Conservation (phyloP, 1,140 invertebrate genomes). For the Eubasilissa regina region DNA sequence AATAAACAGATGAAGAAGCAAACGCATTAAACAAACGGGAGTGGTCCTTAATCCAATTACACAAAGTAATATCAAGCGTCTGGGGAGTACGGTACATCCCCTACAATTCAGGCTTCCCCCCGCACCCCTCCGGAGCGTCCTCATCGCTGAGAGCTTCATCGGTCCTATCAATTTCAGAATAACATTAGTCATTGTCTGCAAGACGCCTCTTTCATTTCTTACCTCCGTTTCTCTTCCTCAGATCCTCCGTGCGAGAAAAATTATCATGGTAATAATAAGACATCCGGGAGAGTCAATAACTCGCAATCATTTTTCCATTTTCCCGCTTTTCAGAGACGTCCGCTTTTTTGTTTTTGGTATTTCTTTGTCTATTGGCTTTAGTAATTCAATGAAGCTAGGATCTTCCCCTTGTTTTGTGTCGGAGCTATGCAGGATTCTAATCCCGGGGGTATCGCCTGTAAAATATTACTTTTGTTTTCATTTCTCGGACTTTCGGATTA, state of each 20-base stretch:
- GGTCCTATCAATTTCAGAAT: constrained; percentile 59
- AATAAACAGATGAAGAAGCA: constrained; percentile 59
- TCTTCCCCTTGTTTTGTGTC: constrained; percentile 41
- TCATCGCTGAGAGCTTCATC: constrained; percentile 44
- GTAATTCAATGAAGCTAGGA: constrained; percentile 55
- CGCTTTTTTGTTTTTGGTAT: constrained; percentile 29
- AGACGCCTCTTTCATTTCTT: constrained; percentile 58
- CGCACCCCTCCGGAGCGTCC: neutral
- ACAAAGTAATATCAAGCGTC: constrained; percentile 59
- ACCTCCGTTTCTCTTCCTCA: constrained; percentile 41
- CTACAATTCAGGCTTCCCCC: constrained; percentile 16
- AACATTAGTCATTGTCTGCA: constrained; percentile 61
- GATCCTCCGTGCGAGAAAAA: constrained; percentile 50
- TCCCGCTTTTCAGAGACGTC: constrained; percentile 47
- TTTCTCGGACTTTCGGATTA: constrained; percentile 10
- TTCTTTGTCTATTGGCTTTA: constrained; percentile 45
- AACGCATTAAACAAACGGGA: constrained; percentile 58
- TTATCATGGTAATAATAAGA: constrained; percentile 59
- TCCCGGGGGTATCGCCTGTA: constrained; percentile 53
- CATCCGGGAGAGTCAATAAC: constrained; percentile 55
- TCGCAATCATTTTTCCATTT: constrained; percentile 61
- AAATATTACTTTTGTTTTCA: constrained; percentile 42
- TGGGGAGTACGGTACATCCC: constrained; percentile 32
- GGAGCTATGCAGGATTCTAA: constrained; percentile 43
- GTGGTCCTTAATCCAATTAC: constrained; percentile 61